phyloP scores from a whole-genome alignment of 2,888 invertebrate genomes.

The Hirtodrosophila confusa region DNA sequence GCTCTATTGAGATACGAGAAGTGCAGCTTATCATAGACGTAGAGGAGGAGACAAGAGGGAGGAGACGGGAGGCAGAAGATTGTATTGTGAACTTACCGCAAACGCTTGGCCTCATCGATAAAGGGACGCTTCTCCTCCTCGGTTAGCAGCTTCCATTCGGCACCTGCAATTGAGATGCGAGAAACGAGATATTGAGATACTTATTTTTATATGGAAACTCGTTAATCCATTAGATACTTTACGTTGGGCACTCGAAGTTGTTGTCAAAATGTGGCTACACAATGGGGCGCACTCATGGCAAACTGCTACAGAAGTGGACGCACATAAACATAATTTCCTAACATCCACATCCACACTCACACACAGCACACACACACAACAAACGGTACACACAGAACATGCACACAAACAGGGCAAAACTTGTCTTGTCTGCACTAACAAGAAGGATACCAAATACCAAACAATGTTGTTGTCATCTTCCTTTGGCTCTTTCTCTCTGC shows the following conservation, averaged over 20 bases:
- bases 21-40: neutral
- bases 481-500: slow-evolving; percentile 26
- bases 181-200: slow-evolving; percentile 2
- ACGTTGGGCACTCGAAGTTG: slow-evolving; percentile 42
- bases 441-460: slow-evolving; percentile 71
- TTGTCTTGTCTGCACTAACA: slow-evolving; percentile 59
- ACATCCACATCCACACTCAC: slow-evolving; percentile 21
- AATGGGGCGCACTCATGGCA: slow-evolving; percentile 54
- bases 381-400: slow-evolving; percentile 6
- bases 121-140: slow-evolving; percentile 98
- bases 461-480: slow-evolving; percentile 66
- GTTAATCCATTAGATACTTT: slow-evolving; percentile 68
- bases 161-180: slow-evolving; percentile 86
- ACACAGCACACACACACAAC: slow-evolving; percentile 11
- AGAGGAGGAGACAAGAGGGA: neutral
- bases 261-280: slow-evolving; percentile 58
- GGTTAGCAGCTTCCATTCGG: slow-evolving; percentile 97
- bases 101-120: slow-evolving; percentile 98
- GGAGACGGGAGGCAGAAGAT: too few species aligned
- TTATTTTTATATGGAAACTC: slow-evolving; percentile 31
- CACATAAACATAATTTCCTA: slow-evolving; percentile 50
- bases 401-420: slow-evolving; percentile 21
- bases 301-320: slow-evolving; percentile 42
- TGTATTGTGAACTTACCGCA: slow-evolving; percentile 83
- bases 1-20: slow-evolving; percentile 85